Conservation (phyloP, 2,888 invertebrate species). For the Eledone cirrhosa region DNA sequence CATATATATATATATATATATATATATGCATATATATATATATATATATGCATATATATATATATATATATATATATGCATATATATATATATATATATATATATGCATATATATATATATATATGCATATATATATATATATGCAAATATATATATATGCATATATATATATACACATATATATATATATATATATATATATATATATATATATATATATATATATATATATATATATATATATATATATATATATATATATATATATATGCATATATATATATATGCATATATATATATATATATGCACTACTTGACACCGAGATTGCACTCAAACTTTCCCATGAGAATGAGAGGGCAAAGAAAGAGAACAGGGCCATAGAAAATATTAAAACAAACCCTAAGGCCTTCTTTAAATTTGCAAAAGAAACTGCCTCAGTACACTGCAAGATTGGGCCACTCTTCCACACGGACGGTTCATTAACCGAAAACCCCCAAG, state of each 20-base stretch:
- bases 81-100: background rate
- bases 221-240: background rate
- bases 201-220: background rate
- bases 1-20: constrained; percentile 1
- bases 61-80: background rate
- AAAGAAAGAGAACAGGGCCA: no score
- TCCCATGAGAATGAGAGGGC: no score
- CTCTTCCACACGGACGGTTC: no score
- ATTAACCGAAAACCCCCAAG: no score
- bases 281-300: no score
- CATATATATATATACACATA: background rate
- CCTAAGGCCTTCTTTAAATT: no score
- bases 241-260: background rate
- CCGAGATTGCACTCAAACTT: no score
- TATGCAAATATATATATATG: background rate
- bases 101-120: background rate
- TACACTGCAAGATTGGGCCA: no score
- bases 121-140: background rate
- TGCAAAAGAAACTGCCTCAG: no score
- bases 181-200: constrained; percentile 1
- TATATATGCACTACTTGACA: no score
- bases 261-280: background rate
- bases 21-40: background rate
- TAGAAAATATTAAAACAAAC: no score
- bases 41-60: background rate